phyloP scores from a whole-genome alignment of 2,797 vertebrate species.

The Synaphobranchus kaupii region DNA sequence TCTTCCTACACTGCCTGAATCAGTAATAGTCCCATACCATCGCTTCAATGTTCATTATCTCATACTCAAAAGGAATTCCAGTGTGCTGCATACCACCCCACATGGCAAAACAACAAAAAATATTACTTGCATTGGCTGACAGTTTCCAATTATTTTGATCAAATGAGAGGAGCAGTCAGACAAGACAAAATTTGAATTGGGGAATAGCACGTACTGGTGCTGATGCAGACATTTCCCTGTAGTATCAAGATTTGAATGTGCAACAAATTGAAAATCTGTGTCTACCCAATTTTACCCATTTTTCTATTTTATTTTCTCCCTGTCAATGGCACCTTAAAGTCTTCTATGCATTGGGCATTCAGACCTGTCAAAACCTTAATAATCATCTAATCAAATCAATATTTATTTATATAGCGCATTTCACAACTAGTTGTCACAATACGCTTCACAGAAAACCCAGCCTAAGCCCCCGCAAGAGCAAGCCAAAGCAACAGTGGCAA shows the following conservation, averaged over 20 bases:
- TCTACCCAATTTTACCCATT: slow-evolving; percentile 8
- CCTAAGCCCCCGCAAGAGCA: too few species aligned
- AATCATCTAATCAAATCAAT: too few species aligned
- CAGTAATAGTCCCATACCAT: slow-evolving; percentile 10
- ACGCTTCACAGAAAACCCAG: too few species aligned
- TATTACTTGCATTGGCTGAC: neutral
- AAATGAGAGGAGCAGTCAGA: slow-evolving; percentile 18
- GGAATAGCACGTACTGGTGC: neutral
- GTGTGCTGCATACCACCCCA: neutral
- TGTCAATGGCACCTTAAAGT: neutral
- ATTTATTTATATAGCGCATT: too few species aligned
- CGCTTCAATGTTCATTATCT: neutral
- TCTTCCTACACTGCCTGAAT: neutral
- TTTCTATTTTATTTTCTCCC: neutral
- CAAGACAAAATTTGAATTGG: neutral
- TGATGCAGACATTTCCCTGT: slow-evolving; percentile 1
- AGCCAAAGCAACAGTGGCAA: too few species aligned
- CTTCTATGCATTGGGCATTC: neutral
- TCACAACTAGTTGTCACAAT: too few species aligned
- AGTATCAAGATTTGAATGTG: neutral
- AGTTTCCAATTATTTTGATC: slow-evolving; percentile 7
- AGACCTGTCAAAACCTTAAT: neutral
- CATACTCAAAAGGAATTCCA: neutral
- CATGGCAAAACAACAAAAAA: neutral
- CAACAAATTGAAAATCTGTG: slow-evolving; percentile 6